Evolutionary conservation across 2,888 invertebrate species (phyloP), one percentile per base, ranked within the genome.

Genomic region (Macrophya alboannulata): DNA sequence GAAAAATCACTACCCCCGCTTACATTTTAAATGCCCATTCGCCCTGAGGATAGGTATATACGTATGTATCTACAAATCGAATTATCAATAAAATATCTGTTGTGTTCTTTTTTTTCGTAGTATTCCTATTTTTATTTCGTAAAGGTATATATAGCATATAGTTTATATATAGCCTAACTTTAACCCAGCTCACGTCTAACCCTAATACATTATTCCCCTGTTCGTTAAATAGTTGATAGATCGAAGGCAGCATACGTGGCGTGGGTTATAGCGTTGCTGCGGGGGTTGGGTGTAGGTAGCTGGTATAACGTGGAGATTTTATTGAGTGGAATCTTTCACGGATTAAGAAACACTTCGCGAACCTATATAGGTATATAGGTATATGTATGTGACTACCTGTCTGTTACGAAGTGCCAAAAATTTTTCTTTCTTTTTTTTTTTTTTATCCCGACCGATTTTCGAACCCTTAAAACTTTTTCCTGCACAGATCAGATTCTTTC

Each of bases 151-250:
- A 31, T n/a, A n/a, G n/a, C 31, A 31, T 31, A 31, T 31, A 31
- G n/a, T n/a, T n/a, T 3, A 31, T 31, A 6, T 37, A 37, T 68
- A 37, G 15, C 17, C 68, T 6, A 15, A 62, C 62, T 25, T 25
- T 25, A 31, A 55, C 55, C n/a, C 55, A 55, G 55, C 55, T 55
- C 55, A 55, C 55, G 68, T 68, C 31, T 31, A 37, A 68, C 31
- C 37, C 68, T 68, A 15, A 68, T 68, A 37, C 37, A 37, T 68
- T 68, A 37, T 68, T 68, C 68, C 37, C 17, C 31, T 25, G 37
- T 37, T 62, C 62, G 68, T 68, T 68, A 68, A 62, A 62, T 37
- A 68, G 68, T 68, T 68, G 68, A 68, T 68, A 37, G 68, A 68
- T 68, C 68, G 68, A 68, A 68, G 37, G 25, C 68, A 37, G 48